Base-by-base conservation (phyloP, 2,113 vertebrate species). In the Okapia johnstoni region DNA sequence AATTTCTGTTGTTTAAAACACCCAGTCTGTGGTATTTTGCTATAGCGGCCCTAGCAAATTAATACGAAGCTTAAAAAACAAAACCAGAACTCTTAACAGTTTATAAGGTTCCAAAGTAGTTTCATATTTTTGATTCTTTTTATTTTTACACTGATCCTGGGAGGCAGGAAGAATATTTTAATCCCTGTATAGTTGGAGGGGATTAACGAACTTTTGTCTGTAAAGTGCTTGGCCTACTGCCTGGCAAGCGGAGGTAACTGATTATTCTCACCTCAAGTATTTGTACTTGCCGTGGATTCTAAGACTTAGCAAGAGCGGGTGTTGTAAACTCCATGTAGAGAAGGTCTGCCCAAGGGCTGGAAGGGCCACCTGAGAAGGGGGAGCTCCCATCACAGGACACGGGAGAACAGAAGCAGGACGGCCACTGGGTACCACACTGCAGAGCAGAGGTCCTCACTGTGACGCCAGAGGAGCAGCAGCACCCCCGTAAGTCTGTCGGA, bases 61-160 rank as follows among this genome's bases (percentile, higher is more conserved):
- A 61, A 85, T 40, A 73, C 15, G 52, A 36, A 15, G 7, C 52
- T 95, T 92, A 58, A 58, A 77, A 85, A 85, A 77, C 40, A 88
- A 54, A 86, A 36, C 61, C 16, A 46, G 66, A 80, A 76, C 30
- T 58, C 48, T 57, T 50, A 54, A 61, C 16, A 81, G 50, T 94
- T 30, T 86, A 19, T 50, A 93, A 46, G 52, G 3, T 86, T 58
- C 66, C 17, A 76, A 93, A 92, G 30, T 14, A 8, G 84, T 63
- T 76, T 25, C 61, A 15, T n/a, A 28, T 52, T 14, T 93, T 58
- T 70, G 28, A 60, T 30, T 60, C n/a, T 96, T 80, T 85, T 89
- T 57, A 92, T 46, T 77, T 94, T 90, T 60, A 93, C 46, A 83
- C 79, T 57, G 66, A 61, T 86, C 73, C 70, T 85, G 19, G 70